Conservation (phyloP, 2,797 vertebrate genomes). For the Leucoraja ocellata region DNA sequence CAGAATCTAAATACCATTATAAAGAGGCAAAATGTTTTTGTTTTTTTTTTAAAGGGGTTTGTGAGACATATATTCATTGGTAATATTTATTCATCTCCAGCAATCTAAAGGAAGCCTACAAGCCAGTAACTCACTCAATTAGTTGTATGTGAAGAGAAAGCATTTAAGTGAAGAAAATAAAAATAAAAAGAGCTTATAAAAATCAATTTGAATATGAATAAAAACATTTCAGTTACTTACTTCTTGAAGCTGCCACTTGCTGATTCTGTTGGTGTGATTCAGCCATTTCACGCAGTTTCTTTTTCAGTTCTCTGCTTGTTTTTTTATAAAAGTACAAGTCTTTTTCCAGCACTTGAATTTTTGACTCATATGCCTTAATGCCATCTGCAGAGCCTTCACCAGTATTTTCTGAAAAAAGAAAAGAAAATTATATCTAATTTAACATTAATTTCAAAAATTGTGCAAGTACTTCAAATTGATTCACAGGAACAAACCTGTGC, state of each 20-base stretch:
- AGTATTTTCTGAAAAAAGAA: conserved; percentile 51
- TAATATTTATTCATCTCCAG: background rate
- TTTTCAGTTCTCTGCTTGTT: conserved; percentile 75
- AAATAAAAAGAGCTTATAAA: background rate
- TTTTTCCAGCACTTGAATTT: conserved; percentile 75
- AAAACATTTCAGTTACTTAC: conserved; percentile 41
- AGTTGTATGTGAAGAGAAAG: background rate
- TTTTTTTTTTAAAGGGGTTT: too few species aligned
- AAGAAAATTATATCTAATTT: background rate
- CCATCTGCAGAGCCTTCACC: conserved; percentile 51
- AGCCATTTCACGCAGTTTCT: conserved; percentile 64
- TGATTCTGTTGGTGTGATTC: conserved; percentile 46
- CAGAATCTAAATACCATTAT: background rate
- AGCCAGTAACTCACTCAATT: background rate
- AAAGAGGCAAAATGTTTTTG: background rate
- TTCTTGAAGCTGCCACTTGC: conserved; percentile 44
- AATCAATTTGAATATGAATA: conserved; percentile 19
- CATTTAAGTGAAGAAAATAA: background rate
- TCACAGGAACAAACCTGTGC: background rate
- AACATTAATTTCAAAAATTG: background rate
- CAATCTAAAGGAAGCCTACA: background rate
- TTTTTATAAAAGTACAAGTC: conserved; percentile 86
- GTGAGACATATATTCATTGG: background rate
- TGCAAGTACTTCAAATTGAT: background rate
- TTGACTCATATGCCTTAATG: conserved; percentile 56